Conservation (phyloP, 2,113 vertebrate genomes). For the Rousettus leschenaultii region DNA sequence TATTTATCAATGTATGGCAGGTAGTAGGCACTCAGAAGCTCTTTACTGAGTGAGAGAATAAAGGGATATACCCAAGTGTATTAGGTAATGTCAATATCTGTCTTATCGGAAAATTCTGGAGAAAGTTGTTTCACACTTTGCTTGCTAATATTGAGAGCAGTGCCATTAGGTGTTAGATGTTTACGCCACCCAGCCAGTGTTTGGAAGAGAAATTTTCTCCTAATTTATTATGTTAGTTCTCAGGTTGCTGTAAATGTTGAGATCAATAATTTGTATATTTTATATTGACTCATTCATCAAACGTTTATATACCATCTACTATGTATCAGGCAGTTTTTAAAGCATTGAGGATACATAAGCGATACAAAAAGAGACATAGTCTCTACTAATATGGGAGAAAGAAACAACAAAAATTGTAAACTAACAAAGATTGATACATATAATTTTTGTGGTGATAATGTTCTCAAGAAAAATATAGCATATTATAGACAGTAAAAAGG, state of each 20-base stretch:
- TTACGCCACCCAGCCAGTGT: background rate
- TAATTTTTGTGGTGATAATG: background rate
- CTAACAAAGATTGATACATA: background rate
- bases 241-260: background rate
- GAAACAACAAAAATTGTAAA: background rate
- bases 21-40: background rate
- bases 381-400: background rate
- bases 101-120: background rate
- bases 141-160: background rate
- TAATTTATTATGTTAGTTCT: background rate
- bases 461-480: background rate
- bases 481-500: background rate
- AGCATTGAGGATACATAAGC: background rate
- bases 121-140: background rate
- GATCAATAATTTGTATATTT: background rate
- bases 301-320: background rate
- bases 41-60: background rate
- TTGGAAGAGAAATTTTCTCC: background rate
- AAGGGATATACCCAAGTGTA: background rate
- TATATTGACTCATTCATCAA: background rate
- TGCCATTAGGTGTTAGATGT: background rate
- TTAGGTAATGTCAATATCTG: background rate
- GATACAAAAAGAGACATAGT: background rate
- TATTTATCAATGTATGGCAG: background rate
- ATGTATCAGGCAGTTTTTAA: background rate